Evolutionary conservation across 2,113 vertebrate species (phyloP).

Genomic region (Phasianus colchicus): DNA sequence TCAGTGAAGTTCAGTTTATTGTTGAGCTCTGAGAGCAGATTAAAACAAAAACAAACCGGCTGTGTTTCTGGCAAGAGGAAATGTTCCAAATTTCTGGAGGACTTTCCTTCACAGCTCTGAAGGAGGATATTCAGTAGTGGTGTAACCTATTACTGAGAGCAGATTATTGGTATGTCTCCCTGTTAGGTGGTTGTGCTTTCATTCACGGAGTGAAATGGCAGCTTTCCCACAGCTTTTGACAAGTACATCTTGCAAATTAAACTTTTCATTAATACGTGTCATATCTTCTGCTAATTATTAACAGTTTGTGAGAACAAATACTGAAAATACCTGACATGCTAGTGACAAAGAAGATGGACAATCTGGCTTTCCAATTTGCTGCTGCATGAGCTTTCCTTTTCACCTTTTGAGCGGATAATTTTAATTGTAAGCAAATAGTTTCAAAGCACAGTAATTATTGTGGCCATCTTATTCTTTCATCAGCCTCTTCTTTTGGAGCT

Average conservation of each 20-base stretch:
- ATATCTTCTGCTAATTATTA: not conserved
- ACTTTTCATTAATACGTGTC: not conserved
- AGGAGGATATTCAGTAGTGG: not conserved
- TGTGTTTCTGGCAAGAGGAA: not conserved
- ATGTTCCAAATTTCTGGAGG: not conserved
- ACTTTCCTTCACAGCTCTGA: not conserved
- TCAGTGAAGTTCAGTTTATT: constrained; percentile 2
- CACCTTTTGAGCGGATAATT: not conserved
- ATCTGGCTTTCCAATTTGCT: not conserved
- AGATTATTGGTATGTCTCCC: not conserved
- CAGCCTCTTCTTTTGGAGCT: not conserved
- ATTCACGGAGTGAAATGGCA: not conserved
- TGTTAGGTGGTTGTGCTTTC: not conserved
- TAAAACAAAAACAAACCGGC: constrained; percentile 7
- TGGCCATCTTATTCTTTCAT: not conserved
- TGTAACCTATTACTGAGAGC: not conserved
- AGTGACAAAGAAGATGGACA: not conserved
- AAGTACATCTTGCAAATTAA: not conserved
- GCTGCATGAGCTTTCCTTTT: not conserved
- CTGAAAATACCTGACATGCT: not conserved
- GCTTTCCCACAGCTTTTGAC: not conserved
- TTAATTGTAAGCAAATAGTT: not conserved
- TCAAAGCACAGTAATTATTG: not conserved
- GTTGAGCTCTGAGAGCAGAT: not conserved
- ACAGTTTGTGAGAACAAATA: not conserved